phyloP scores from a whole-genome alignment of 2,888 invertebrate species.

The Eurytoma californica region DNA sequence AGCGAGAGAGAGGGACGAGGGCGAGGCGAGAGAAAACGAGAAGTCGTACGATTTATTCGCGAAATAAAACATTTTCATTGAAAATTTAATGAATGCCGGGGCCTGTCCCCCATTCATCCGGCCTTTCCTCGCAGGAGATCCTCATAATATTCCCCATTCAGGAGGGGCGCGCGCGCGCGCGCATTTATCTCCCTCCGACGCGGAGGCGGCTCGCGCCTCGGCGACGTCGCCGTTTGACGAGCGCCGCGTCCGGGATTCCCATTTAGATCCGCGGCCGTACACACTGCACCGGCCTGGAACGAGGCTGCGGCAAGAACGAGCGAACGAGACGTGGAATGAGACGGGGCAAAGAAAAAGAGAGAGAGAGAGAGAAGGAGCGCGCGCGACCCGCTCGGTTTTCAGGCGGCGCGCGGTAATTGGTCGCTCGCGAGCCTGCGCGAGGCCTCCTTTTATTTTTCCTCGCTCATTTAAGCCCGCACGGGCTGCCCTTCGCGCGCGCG shows the following conservation, averaged over 20 bases:
- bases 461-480: conserved; percentile 27
- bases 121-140: background rate
- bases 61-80: conserved; percentile 43
- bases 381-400: conserved; percentile 5
- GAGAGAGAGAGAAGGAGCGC: background rate
- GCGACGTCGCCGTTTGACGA: conserved; percentile 42
- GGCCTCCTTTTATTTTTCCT: conserved; percentile 31
- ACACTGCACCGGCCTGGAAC: background rate
- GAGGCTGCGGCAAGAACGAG: no score
- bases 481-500: conserved; percentile 7
- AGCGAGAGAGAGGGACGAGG: no score
- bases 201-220: background rate
- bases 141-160: conserved; percentile 30
- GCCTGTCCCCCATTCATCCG: conserved; percentile 12
- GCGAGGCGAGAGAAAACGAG: background rate
- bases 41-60: background rate
- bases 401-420: conserved; percentile 45
- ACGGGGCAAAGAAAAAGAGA: no score
- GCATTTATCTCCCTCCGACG: background rate
- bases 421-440: conserved; percentile 27
- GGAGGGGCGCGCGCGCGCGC: background rate
- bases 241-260: conserved; percentile 21
- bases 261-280: conserved; percentile 51
- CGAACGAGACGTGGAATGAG: no score
- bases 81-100: conserved; percentile 48